Evolutionary conservation across 2,888 invertebrate genomes (phyloP).

Genomic region (Leptopilina myrica): DNA sequence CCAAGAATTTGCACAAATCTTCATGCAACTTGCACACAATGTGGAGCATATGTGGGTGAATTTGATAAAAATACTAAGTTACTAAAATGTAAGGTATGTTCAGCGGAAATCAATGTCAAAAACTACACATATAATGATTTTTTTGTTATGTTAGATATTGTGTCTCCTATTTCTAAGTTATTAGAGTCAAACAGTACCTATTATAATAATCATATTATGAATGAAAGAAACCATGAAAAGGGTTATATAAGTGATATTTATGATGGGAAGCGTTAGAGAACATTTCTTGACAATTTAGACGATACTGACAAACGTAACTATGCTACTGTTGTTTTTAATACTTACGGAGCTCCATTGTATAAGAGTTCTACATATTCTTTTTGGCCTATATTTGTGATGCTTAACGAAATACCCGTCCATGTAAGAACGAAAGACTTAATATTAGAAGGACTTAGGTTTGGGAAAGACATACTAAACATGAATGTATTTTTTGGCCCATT

Average conservation of each 20-base stretch:
- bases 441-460: neutral
- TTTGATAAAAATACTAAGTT: neutral
- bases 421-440: constrained; percentile 45
- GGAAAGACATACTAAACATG: no score
- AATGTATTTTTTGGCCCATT: constrained; percentile 31
- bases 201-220: neutral
- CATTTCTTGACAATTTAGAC: constrained; percentile 34
- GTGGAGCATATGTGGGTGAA: neutral
- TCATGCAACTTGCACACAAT: neutral
- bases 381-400: constrained; percentile 51
- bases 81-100: neutral
- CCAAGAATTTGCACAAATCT: neutral
- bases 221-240: neutral
- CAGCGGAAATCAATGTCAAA: neutral
- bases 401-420: constrained; percentile 50
- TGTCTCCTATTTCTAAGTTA: neutral
- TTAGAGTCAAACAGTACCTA: neutral
- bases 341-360: no score
- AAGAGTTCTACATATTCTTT: constrained; percentile 34
- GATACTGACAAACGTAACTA: constrained; percentile 24
- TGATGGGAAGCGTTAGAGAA: neutral
- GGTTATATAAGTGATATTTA: no score
- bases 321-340: constrained; percentile 20
- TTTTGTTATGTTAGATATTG: neutral
- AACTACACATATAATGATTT: neutral